Evolutionary conservation across 2,113 vertebrate genomes (phyloP).

Genomic region (Notothenia rossii): DNA sequence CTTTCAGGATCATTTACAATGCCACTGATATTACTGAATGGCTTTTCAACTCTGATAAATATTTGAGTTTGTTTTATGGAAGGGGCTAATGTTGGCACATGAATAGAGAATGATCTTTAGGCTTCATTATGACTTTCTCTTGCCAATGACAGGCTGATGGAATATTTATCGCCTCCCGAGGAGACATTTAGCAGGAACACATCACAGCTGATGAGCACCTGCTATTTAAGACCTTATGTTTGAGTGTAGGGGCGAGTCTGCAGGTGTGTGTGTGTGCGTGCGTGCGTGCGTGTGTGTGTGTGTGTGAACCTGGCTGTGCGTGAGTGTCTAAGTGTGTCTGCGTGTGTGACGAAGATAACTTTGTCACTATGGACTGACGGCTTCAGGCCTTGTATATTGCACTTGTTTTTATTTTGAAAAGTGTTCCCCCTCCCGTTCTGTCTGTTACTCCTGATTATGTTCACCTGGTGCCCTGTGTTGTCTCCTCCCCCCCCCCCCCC

Average conservation of each 20-base stretch:
- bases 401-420: too few species aligned
- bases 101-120: conserved; percentile 95
- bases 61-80: conserved; percentile 95
- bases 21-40: conserved; percentile 88
- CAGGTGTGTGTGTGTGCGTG: not conserved
- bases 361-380: too few species aligned
- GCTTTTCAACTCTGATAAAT: conserved; percentile 90
- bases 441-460: too few species aligned
- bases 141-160: conserved; percentile 90
- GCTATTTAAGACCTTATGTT: conserved; percentile 65
- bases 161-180: conserved; percentile 93
- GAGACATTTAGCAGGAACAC: conserved; percentile 92
- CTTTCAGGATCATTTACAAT: conserved; percentile 81
- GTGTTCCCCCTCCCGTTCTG: too few species aligned
- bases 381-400: too few species aligned
- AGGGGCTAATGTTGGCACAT: conserved; percentile 91
- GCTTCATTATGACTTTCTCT: conserved; percentile 91
- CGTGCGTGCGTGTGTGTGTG: conserved; percentile 20
- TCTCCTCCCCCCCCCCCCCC: too few species aligned
- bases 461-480: too few species aligned
- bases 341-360: too few species aligned
- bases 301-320: not conserved
- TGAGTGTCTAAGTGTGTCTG: conserved; percentile 30
- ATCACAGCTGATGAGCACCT: conserved; percentile 90
- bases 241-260: conserved; percentile 6